These are phyloP conservation scores for Thumatha senex DNA, from an alignment of 2,888 invertebrate genomes.

Conservation along the genomic window DNA sequence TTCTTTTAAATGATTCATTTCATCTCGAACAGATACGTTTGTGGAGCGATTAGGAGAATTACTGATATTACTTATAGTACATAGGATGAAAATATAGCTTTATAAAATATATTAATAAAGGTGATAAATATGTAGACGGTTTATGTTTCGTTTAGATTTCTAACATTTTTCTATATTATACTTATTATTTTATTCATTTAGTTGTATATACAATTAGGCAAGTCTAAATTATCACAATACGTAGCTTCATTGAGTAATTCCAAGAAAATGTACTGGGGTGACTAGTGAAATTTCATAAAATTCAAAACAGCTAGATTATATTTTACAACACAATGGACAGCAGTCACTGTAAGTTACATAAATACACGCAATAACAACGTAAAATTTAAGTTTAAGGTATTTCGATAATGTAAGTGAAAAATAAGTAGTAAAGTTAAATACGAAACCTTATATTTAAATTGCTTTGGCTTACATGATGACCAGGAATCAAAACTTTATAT, in stretches of 20 bases:
- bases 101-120: neutral
- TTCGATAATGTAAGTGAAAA: constrained; percentile 30
- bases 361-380: constrained; percentile 15
- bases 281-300: constrained; percentile 28
- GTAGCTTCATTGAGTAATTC: constrained; percentile 18
- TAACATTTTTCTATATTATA: constrained; percentile 25
- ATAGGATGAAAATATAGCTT: neutral
- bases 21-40: neutral
- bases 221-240: constrained; percentile 38
- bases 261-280: constrained; percentile 12
- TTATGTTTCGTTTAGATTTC: constrained; percentile 11
- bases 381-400: constrained; percentile 39
- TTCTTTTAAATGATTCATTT: neutral
- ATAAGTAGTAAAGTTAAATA: constrained; percentile 38
- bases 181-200: constrained; percentile 23
- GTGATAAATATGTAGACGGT: constrained; percentile 18
- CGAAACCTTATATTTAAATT: constrained; percentile 49
- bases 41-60: neutral
- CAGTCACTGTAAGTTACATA: neutral
- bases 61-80: neutral
- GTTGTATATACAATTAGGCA: constrained; percentile 42
- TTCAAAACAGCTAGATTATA: constrained; percentile 1
- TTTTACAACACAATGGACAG: neutral
- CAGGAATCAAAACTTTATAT: constrained; percentile 26
- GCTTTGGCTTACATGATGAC: constrained; percentile 54